phyloP scores from a whole-genome alignment of 2,797 vertebrate genomes.

The Urocyon cinereoargenteus region DNA sequence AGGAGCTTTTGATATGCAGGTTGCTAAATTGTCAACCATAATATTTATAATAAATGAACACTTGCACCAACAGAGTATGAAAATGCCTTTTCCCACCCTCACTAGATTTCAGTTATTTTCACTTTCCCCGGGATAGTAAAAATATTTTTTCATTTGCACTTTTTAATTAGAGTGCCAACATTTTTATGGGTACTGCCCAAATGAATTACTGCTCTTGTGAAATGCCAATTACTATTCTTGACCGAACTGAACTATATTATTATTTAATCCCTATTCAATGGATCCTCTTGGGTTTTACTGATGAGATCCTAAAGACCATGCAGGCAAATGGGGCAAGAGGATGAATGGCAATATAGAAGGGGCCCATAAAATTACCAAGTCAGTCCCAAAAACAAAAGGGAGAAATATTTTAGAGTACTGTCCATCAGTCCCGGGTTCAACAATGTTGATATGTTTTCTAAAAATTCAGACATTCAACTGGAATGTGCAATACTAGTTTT shows the following conservation, averaged over 20 bases:
- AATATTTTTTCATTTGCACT: neutral
- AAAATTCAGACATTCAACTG: conserved; percentile 36
- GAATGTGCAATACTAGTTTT: conserved; percentile 63
- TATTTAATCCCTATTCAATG: neutral
- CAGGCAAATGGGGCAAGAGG: neutral
- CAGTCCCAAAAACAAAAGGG: neutral
- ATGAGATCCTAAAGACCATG: neutral
- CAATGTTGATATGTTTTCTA: conserved; percentile 18
- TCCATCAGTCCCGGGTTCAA: neutral
- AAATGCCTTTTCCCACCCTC: neutral
- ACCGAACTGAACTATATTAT: neutral
- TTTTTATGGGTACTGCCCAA: neutral
- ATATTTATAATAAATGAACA: conserved; percentile 38
- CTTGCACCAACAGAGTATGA: neutral
- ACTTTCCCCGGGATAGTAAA: neutral
- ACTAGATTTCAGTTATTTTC: neutral
- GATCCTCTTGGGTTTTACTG: neutral
- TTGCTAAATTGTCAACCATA: neutral
- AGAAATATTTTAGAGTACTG: neutral
- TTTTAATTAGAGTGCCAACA: conserved; percentile 39
- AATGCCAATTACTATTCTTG: neutral
- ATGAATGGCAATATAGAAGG: neutral
- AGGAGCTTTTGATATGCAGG: neutral
- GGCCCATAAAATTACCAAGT: neutral
- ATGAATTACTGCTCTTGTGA: neutral